These are phyloP conservation scores for Odontocolon sp. DNA, from an alignment of 2,888 invertebrate genomes.

Conservation along the genomic window DNA sequence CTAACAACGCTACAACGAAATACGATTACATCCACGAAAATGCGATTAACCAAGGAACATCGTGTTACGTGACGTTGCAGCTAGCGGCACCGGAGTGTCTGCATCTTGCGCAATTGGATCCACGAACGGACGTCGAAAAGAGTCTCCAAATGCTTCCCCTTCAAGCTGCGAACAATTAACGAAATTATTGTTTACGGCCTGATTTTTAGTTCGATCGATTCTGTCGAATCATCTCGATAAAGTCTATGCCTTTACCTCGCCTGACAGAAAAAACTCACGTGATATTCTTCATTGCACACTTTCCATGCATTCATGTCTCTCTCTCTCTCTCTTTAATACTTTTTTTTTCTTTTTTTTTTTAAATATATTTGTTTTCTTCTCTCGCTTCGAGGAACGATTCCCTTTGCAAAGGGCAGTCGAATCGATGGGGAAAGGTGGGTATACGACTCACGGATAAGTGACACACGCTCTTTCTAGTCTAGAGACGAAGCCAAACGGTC, in stretches of 20 bases:
- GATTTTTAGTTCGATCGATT: not conserved
- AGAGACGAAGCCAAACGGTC: conserved; percentile 73
- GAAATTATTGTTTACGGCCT: not conserved
- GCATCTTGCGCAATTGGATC: conserved; percentile 68
- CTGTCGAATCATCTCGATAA: conserved; percentile 50
- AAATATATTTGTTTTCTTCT: not conserved
- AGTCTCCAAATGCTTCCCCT: conserved; percentile 72
- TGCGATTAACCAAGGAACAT: conserved; percentile 45
- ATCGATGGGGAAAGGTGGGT: not conserved
- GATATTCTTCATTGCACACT: conserved; percentile 46
- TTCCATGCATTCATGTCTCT: conserved; percentile 27
- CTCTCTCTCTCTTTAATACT: conserved; percentile 11
- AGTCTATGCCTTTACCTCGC: conserved; percentile 57
- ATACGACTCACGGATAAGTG: conserved; percentile 34
- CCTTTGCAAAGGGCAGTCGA: not conserved
- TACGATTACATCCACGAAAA: conserved; percentile 58
- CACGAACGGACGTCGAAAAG: conserved; percentile 76
- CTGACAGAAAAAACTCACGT: conserved; percentile 45
- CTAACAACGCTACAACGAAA: conserved; percentile 43
- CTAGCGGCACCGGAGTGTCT: conserved; percentile 72
- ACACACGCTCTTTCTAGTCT: conserved; percentile 77
- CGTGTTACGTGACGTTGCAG: conserved; percentile 51
- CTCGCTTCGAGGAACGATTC: not conserved
- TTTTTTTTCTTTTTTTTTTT: not conserved
- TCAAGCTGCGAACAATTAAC: conserved; percentile 74